Percentiles rank a stretch among this genome's conserved stretches.
Evolutionary conservation across 2,113 vertebrate genomes (phyloP).

Genomic region (Myiagra hebetior): DNA sequence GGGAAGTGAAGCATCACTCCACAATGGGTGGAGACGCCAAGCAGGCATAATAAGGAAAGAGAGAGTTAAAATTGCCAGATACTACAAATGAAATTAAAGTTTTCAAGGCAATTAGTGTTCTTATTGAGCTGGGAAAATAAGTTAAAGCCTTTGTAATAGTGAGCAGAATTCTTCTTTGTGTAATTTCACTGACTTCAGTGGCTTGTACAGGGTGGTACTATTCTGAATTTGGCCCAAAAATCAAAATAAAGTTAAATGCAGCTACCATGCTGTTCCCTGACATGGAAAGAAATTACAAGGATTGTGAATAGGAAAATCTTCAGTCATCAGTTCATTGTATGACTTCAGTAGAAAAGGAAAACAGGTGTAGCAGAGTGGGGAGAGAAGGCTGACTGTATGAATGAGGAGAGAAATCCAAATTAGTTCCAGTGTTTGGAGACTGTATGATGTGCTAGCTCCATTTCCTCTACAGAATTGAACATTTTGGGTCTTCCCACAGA

Average conservation of each 20-base stretch:
- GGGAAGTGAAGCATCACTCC: background rate
- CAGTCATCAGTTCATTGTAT: constrained; percentile 61
- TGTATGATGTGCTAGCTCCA: constrained; percentile 62
- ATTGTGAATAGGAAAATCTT: constrained; percentile 49
- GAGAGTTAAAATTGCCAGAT: background rate
- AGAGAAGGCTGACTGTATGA: constrained; percentile 57
- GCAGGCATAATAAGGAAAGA: background rate
- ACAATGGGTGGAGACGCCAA: background rate
- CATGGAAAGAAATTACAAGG: constrained; percentile 28
- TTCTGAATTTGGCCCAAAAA: background rate
- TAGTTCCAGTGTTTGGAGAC: constrained; percentile 56
- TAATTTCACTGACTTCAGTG: background rate
- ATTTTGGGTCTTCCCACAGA: constrained; percentile 28
- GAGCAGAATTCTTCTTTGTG: background rate
- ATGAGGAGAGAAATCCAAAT: constrained; percentile 68
- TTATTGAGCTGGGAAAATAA: background rate
- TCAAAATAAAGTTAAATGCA: background rate
- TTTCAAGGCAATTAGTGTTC: background rate
- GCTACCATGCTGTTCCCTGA: background rate
- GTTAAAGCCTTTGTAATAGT: background rate
- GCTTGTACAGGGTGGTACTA: background rate
- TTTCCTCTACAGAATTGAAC: constrained; percentile 26
- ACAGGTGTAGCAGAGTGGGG: constrained; percentile 59
- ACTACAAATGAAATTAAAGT: background rate
- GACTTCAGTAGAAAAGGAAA: constrained; percentile 63